Base-by-base conservation (phyloP, 2,113 vertebrate genomes). In the Cynocephalus volans region DNA sequence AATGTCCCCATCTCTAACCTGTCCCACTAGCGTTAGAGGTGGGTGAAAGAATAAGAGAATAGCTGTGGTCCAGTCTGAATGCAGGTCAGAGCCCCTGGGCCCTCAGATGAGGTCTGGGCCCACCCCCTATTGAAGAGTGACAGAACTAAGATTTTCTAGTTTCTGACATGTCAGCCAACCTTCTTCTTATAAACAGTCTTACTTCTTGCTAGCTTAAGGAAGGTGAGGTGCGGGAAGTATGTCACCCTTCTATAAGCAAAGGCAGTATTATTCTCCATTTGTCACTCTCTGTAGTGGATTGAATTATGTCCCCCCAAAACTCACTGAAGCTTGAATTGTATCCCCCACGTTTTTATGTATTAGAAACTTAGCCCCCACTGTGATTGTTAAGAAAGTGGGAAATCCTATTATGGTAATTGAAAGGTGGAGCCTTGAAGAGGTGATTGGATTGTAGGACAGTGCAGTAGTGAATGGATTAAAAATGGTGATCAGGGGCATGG, bases 201-300 rank as follows among this genome's bases (percentile, higher is more conserved):
- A 12, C 48, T 92, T 96, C 87, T 69, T 93, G 6, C 79, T 15
- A 93, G 28, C 36, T 76, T 87, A 81, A 88, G 60, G 5, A 97
- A 88, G 31, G 21, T 65, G 54, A 24, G 14, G 11, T 56, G 21
- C 52, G 31, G 2, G 21, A 75, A 58, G 36, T 62, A 80, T 26
- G 36, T 52, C 33, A 84, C 31, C 4, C 36, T 52, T 95, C 41
- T 76, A 56, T 50, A 81, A 93, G 41, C 7, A 93, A 93, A 96
- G 54, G n/a, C 9, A 81, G 67, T 72, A 86, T 85, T 95, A 62
- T 88, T 96, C 48, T 83, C 10, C 7, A 70, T 48, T 93, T 84
- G 95, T 77, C 5, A 60, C 24, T 89, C 41, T 41, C 41, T 41
- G 41, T 41, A 41, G 41, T 41, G 41, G 41, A 41, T 41, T 41